Conservation (phyloP, 2,113 vertebrate genomes). For the Xiphophorus hellerii region DNA sequence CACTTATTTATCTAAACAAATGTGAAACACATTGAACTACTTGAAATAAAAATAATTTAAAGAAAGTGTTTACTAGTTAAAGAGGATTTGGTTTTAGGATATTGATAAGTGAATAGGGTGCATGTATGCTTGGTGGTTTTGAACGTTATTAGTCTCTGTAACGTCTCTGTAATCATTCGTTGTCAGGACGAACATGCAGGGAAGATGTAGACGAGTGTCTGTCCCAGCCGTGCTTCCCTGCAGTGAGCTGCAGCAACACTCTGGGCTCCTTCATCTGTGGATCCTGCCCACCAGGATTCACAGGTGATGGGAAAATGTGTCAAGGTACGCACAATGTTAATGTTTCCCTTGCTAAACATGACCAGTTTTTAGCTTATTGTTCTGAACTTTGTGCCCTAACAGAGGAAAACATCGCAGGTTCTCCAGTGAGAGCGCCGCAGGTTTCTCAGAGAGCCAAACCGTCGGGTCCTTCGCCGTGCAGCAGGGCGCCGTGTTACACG, state of each 20-base stretch:
- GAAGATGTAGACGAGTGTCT: slow-evolving; percentile 88
- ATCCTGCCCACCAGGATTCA: slow-evolving; percentile 81
- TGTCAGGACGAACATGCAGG: slow-evolving; percentile 84
- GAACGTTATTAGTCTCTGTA: neutral
- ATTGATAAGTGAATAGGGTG: neutral
- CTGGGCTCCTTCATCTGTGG: slow-evolving; percentile 86
- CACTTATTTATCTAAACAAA: too few species aligned
- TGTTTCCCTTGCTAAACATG: neutral
- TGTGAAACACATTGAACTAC: neutral
- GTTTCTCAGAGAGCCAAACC: slow-evolving; percentile 33
- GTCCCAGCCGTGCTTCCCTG: slow-evolving; percentile 83
- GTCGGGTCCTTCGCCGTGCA: slow-evolving; percentile 46
- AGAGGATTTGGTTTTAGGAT: neutral
- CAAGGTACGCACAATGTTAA: slow-evolving; percentile 48
- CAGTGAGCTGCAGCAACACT: slow-evolving; percentile 84
- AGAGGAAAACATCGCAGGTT: neutral
- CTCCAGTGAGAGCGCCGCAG: slow-evolving; percentile 3
- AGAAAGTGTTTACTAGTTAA: neutral
- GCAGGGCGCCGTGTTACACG: slow-evolving; percentile 70
- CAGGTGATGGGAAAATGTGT: slow-evolving; percentile 84
- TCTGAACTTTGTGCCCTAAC: neutral
- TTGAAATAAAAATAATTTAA: neutral
- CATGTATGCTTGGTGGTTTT: neutral
- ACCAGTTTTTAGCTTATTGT: neutral
- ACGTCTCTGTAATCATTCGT: slow-evolving; percentile 25